Conservation (phyloP, 2,888 invertebrate species). For the Cepaea hortensis region DNA sequence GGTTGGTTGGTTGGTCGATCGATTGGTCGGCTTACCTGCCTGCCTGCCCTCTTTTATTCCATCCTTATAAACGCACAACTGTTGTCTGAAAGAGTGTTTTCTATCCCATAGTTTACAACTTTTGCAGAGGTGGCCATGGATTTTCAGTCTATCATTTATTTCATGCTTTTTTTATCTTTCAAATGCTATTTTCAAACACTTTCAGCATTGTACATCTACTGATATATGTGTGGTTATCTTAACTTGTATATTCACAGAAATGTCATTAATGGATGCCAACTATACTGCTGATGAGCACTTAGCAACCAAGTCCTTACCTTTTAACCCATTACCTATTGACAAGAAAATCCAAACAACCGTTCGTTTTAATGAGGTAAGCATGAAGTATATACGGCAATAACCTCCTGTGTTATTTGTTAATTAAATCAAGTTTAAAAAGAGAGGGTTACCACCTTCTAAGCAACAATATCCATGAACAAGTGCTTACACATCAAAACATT, state of each 20-base stretch:
- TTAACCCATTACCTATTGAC: conserved; percentile 59
- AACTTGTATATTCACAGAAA: conserved; percentile 61
- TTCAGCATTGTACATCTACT: background rate
- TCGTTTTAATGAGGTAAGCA: conserved; percentile 67
- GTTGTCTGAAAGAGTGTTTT: background rate
- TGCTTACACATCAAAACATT: too few species aligned
- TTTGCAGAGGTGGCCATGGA: too few species aligned
- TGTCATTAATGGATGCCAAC: conserved; percentile 76
- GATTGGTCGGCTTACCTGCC: background rate
- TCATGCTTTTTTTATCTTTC: too few species aligned
- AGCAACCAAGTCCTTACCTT: conserved; percentile 59
- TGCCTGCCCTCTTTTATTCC: background rate
- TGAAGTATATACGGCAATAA: background rate
- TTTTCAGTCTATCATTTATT: too few species aligned
- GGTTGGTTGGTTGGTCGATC: too few species aligned
- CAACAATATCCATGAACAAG: too few species aligned
- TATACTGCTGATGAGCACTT: conserved; percentile 74
- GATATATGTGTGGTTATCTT: background rate
- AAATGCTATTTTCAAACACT: too few species aligned
- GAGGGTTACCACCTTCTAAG: too few species aligned
- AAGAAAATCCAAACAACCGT: conserved; percentile 57
- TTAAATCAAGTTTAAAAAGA: too few species aligned
- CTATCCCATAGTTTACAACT: too few species aligned
- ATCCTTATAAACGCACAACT: background rate
- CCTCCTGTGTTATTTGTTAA: background rate